Evolutionary conservation across 2,797 vertebrate genomes (phyloP), one percentile per base, ranked within the genome.

Genomic region (Malurus splendens): DNA sequence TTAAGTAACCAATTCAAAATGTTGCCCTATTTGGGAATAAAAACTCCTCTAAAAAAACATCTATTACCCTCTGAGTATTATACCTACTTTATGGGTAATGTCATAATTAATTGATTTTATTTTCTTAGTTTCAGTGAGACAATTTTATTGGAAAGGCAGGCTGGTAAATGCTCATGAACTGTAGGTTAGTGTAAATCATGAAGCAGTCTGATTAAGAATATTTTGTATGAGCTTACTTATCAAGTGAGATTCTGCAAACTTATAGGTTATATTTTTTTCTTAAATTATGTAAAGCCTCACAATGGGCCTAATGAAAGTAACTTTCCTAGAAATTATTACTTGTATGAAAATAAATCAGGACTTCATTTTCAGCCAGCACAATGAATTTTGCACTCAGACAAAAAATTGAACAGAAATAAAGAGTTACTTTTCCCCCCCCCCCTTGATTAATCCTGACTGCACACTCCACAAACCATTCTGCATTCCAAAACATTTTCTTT

Each of bases 181-280:
- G 14, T 48, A 92, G 33, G 19, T 13, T 72, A 56, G 12, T 74
- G 76, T 62, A 90, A 94, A 93, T 76, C 28, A 86, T 59, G 71
- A 76, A 57, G 14, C 13, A 85, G 38, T 39, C 33, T 54, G n/a
- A 52, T 60, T 76, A 57, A 47, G 32, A 74, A 33, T 45, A 62
- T 57, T 83, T 89, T 52, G 17, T 47, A n/a, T 54, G 17, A 72
- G 12, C 55, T 87, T 77, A 50, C 18, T 64, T 59, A 65, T 16
- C 39, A 84, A 36, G 23, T 50, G 33, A 51, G 38, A n/a, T 57
- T 57, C 48, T 67, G 28, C 23, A 81, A 42, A 71, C 32, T 79
- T 79, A 65, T 12, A 47, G 16, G 32, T 79, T 30, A 32, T 59
- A 36, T 65, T 45, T 75, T 90, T 83, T 83, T 79, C 39, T 39